phyloP scores from a whole-genome alignment of 35 echinoderm and acorn worm genomes.

The Anneissia japonica region DNA sequence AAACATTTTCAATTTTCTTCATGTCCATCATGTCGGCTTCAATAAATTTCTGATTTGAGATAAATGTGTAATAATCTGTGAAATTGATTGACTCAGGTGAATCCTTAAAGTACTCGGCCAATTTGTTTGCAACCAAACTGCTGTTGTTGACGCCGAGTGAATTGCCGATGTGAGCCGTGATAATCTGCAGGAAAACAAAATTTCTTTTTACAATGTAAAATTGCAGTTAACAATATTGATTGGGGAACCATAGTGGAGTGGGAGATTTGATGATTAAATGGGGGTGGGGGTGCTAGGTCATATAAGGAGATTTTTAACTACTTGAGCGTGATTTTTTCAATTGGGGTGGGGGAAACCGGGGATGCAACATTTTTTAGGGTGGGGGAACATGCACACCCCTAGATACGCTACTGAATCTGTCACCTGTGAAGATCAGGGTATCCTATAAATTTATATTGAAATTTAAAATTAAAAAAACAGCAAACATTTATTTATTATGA shows the following conservation, averaged over 20 bases:
- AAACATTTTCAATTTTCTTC: constrained; percentile 41
- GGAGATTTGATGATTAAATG: not conserved
- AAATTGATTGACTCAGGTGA: constrained; percentile 9
- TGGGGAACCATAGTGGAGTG: not conserved
- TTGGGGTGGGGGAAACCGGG: no score
- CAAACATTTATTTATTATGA: no score
- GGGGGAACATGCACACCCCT: not conserved
- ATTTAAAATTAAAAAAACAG: no score
- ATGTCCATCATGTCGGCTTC: constrained; percentile 32
- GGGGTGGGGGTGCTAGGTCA: not conserved
- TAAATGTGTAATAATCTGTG: constrained; percentile 31
- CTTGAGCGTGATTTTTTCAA: not conserved
- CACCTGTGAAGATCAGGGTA: not conserved
- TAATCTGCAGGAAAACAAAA: constrained; percentile 22
- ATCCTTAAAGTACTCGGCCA: constrained; percentile 31
- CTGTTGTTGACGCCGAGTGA: constrained; percentile 40
- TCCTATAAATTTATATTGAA: not conserved
- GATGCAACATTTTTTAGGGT: not conserved
- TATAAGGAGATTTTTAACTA: not conserved
- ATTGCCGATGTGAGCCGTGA: constrained; percentile 55
- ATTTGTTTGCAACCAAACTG: constrained; percentile 7
- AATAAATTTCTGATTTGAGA: constrained; percentile 24
- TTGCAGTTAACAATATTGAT: not conserved
- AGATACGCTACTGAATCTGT: not conserved
- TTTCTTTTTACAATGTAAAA: not conserved